Evolutionary conservation across 1,140 invertebrate genomes (phyloP), one percentile per base, ranked within the genome.

Genomic region (Cepaea nemoralis): DNA sequence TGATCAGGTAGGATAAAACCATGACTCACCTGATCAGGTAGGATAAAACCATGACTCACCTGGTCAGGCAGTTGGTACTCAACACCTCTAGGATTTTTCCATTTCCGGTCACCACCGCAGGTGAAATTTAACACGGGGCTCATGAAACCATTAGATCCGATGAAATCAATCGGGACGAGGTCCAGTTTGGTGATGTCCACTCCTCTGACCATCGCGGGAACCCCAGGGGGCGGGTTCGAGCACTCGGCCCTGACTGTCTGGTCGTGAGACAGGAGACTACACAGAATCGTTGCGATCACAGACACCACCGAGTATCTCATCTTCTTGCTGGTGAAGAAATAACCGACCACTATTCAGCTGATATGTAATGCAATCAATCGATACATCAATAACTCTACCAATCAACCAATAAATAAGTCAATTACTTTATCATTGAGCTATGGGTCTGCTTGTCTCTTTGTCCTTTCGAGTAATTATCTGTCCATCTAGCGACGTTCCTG

Each of bases 111-210:
- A 16, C 48, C 39, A 22, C 73, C 37, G 66, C 83, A 84, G 12
- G 77, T 82, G 71, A 82, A 84, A 70, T 77, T 75, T 22, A 82
- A 42, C 0, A 84, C 42, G 42, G 83, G 83, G 27, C 71, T 78
- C 70, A 40, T 50, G 37, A 82, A 79, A 16, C 83, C 83, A 66
- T 82, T 40, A 27, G 22, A 39, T 33, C 42, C 63, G 0, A 31
- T 69, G 5, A 75, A 27, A 16, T 82, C 76, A 3, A 79, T n/a
- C 22, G 83, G 83, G 10, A 81, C 48, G 8, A 84, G 40, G 75
- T 84, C 83, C 19, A 84, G 83, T 12, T 22, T 80, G 1, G 83
- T 84, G 31, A 84, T 66, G 73, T 84, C 83, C 24, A 84, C 76
- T 1, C 83, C 83, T 59, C 55, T 50, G 14, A 69, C 39, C 77